phyloP scores from a whole-genome alignment of 1,140 invertebrate genomes.

The Hypothenemus hampei region DNA sequence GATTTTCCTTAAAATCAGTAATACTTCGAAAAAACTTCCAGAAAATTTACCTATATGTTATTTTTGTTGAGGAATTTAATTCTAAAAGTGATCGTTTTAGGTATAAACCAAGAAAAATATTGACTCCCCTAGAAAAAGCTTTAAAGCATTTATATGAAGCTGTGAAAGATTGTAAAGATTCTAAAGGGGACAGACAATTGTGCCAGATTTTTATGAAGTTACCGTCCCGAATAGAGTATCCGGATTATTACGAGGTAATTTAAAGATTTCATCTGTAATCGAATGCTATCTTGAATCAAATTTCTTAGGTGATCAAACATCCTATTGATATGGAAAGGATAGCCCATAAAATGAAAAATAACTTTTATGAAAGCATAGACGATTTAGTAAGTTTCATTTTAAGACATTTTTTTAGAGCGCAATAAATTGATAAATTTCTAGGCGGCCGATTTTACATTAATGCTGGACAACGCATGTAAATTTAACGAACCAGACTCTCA shows the following conservation, averaged over 20 bases:
- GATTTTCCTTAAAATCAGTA: neutral
- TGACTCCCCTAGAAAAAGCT: constrained; percentile 65
- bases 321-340: constrained; percentile 98
- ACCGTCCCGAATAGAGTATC: constrained; percentile 91
- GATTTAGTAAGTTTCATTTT: constrained; percentile 61
- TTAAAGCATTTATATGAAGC: constrained; percentile 84
- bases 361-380: constrained; percentile 78
- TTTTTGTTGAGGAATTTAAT: neutral
- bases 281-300: neutral
- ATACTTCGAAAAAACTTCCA: no score
- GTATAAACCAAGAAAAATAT: constrained; percentile 48
- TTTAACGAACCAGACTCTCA: constrained; percentile 99
- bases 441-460: constrained; percentile 82
- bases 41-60: constrained; percentile 1
- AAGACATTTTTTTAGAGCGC: neutral
- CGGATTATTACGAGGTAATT: constrained; percentile 92
- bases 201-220: constrained; percentile 92
- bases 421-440: neutral
- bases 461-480: constrained; percentile 99
- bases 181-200: constrained; percentile 75
- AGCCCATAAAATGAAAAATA: constrained; percentile 76
- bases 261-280: neutral
- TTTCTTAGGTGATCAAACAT: constrained; percentile 74
- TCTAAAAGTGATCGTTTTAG: constrained; percentile 18
- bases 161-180: constrained; percentile 83